Conservation (phyloP, 2,888 invertebrate species). For the Drosophila eohydei region DNA sequence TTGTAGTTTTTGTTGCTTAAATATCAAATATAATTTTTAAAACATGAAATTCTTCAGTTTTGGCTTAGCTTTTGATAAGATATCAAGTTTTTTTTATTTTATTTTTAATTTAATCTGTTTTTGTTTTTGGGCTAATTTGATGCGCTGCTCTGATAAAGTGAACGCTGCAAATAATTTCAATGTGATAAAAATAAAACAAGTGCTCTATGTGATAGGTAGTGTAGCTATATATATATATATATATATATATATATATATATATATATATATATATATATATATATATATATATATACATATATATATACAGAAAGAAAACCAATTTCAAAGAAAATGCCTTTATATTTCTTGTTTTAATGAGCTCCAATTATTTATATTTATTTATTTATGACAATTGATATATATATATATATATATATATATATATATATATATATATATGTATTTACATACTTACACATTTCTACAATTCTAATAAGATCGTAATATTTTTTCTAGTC, state of each 20-base stretch:
- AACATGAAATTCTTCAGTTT: slow-evolving; percentile 5
- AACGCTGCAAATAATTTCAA: slow-evolving; percentile 1
- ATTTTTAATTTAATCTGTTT: slow-evolving; percentile 10
- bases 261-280: neutral
- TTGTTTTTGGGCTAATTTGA: slow-evolving; percentile 20
- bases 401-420: neutral
- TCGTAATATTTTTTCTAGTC: slow-evolving; percentile 12
- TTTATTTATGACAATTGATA: neutral
- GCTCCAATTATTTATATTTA: neutral
- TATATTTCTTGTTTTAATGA: neutral
- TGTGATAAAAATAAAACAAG: neutral
- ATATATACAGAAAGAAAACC: neutral
- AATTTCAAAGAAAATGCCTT: neutral
- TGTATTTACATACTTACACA: neutral
- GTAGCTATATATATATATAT: neutral
- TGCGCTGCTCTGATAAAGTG: slow-evolving; percentile 15
- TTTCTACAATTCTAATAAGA: neutral
- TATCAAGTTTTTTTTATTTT: slow-evolving; percentile 6
- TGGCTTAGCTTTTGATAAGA: slow-evolving; percentile 20
- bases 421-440: neutral
- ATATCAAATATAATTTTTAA: neutral
- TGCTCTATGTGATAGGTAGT: neutral
- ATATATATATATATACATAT: neutral
- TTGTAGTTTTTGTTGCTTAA: neutral
- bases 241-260: neutral